phyloP scores from a whole-genome alignment of 2,113 vertebrate species.

The Archocentrus centrarchus region DNA sequence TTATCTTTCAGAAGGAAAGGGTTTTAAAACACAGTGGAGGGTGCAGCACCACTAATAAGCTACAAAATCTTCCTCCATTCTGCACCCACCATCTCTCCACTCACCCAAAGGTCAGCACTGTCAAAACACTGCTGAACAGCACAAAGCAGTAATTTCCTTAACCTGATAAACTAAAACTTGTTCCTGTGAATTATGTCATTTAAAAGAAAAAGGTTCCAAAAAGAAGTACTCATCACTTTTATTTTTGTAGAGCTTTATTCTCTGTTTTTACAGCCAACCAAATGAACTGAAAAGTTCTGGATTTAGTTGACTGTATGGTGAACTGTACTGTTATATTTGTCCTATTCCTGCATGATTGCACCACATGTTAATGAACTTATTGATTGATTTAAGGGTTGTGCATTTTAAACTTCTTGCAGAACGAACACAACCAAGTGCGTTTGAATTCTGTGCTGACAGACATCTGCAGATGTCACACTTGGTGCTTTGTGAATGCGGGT shows the following conservation, averaged over 20 bases:
- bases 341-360: neutral
- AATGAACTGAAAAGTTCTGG: neutral
- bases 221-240: neutral
- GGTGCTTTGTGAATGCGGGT: neutral
- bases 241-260: neutral
- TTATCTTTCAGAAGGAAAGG: neutral
- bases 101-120: neutral
- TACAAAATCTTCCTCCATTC: neutral
- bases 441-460: neutral
- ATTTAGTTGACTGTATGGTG: neutral
- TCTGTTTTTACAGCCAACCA: neutral
- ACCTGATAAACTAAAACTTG: neutral
- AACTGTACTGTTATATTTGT: neutral
- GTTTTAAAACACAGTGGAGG: neutral
- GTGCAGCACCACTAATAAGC: neutral
- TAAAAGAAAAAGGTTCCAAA: neutral
- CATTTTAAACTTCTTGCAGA: neutral
- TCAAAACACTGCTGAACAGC: neutral
- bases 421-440: neutral
- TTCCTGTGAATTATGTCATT: neutral
- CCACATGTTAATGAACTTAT: neutral
- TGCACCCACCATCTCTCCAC: neutral
- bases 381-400: neutral
- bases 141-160: neutral
- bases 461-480: constrained; percentile 16